Evolutionary conservation across 2,113 vertebrate species (phyloP).

Genomic region (Odocoileus hemionus): DNA sequence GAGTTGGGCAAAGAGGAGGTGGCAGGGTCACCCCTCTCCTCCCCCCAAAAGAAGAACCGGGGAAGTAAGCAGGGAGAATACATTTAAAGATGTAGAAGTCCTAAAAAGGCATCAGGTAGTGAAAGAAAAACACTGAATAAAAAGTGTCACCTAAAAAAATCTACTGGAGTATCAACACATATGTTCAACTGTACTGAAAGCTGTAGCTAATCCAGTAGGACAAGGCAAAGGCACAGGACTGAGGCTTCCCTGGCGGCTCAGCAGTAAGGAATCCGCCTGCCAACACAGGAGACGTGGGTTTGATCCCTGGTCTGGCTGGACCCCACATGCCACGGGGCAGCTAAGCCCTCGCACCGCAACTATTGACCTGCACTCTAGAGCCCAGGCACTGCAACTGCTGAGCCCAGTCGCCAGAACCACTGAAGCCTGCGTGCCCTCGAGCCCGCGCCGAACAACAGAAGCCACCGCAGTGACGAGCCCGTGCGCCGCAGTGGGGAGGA

Average conservation of each 20-base stretch:
- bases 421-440: neutral
- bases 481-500: fast-evolving
- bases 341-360: neutral
- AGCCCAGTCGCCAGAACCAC: neutral
- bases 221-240: neutral
- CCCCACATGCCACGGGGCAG: neutral
- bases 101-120: neutral
- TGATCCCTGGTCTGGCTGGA: neutral
- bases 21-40: fast-evolving
- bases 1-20: neutral
- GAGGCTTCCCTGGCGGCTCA: neutral
- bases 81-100: neutral
- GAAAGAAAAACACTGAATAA: neutral
- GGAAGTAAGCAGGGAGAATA: neutral
- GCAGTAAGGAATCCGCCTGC: neutral
- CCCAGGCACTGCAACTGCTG: neutral
- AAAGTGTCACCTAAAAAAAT: neutral
- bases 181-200: neutral
- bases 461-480: neutral
- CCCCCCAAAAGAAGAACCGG: neutral
- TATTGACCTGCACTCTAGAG: neutral
- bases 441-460: fast-evolving
- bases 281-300: neutral
- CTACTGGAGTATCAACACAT: neutral
- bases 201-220: neutral